phyloP scores from a whole-genome alignment of 2,113 vertebrate species.

The Mandrillus leucophaeus region DNA sequence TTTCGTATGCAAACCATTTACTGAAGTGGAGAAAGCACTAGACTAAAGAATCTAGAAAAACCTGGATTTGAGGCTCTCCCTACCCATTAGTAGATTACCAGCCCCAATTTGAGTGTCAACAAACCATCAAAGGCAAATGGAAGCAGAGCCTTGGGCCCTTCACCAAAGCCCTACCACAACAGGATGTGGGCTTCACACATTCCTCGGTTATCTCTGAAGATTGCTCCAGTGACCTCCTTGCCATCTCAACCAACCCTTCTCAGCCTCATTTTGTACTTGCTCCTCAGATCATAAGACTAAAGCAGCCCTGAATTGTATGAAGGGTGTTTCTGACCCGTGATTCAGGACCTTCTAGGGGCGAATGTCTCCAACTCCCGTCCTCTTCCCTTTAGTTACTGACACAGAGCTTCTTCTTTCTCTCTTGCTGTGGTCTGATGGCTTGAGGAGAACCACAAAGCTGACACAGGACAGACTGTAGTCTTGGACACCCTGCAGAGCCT shows the following conservation, averaged over 20 bases:
- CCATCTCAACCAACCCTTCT: no score
- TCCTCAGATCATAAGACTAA: not conserved
- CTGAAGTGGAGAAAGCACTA: not conserved
- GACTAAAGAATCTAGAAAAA: not conserved
- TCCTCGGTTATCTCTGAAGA: no score
- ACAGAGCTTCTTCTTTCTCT: not conserved
- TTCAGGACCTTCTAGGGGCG: not conserved
- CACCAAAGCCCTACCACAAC: not conserved
- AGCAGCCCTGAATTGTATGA: not conserved
- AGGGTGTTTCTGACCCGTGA: not conserved
- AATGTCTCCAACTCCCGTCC: not conserved
- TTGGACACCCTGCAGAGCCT: not conserved
- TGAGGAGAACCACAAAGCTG: not conserved
- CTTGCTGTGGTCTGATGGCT: not conserved
- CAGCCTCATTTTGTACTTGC: not conserved
- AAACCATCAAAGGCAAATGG: not conserved
- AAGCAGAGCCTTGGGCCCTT: not conserved
- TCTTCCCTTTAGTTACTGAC: not conserved
- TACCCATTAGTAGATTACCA: not conserved
- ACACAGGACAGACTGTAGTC: not conserved
- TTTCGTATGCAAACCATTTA: not conserved
- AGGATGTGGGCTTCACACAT: not conserved
- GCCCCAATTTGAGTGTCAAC: not conserved
- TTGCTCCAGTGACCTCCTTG: fast-evolving
- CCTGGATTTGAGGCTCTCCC: not conserved